Base-by-base conservation (phyloP, 2,113 vertebrate genomes). In the Apodemus sylvaticus region DNA sequence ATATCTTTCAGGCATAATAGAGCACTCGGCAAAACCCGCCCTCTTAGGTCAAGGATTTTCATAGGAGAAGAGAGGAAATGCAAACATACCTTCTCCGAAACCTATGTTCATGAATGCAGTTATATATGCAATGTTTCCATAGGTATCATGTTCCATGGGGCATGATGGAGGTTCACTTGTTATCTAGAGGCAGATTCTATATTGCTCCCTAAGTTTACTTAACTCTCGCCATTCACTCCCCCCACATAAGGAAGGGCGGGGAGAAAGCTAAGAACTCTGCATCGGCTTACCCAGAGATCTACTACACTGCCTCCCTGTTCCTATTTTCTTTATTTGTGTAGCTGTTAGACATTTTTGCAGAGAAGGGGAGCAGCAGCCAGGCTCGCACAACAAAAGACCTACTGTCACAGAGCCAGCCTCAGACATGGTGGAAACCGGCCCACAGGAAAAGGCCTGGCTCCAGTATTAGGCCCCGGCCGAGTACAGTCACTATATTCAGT, bases 401-500 rank as follows among this genome's bases (percentile, higher is more conserved):
- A 99, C 99, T 99, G 99, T 99, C 99, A 99, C 99, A 51, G 98
- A 98, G 99, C 99, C 99, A 99, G 99, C 98, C 99, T 99, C 99
- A 99, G 99, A 99, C 99, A 99, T 98, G 99, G 99, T 99, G 99
- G 99, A 99, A 99, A 98, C 93, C 98, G 98, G 99, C 99, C 99
- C 99, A 99, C 99, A 99, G 99, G 99, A 99, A 99, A 99, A 99
- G 99, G 99, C 98, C 99, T 99, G 99, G 99, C 99, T 99, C 99
- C 99, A 98, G 97, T 97, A 98, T 83, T 97, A 98, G 98, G 99
- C 98, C 98, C 98, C 98, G 98, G 98, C 98, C 98, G 98, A 99
- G 98, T 97, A 99, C 99, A 99, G 99, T 98, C 99, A 98, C 99
- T 98, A 99, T 99, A 99, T 99, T 99, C 99, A 99, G 99, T 99